Conservation (phyloP, 2,797 vertebrate genomes). For the Sebastes glaucus region DNA sequence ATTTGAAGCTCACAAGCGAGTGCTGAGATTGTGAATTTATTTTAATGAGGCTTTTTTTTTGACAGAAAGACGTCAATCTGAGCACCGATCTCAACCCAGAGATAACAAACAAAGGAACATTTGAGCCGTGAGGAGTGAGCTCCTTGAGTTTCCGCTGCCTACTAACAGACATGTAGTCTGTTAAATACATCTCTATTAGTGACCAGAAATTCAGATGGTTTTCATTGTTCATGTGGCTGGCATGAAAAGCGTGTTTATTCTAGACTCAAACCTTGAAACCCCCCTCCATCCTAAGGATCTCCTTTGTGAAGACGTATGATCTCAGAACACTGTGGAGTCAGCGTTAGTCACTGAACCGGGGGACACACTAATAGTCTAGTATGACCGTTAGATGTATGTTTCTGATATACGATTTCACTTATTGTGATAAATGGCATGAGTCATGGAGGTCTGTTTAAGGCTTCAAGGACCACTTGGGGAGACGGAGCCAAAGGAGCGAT, state of each 20-base stretch:
- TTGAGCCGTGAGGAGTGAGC: constrained; percentile 20
- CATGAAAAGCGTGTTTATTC: constrained; percentile 49
- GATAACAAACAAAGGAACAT: constrained; percentile 57
- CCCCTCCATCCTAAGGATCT: constrained; percentile 31
- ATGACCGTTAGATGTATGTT: constrained; percentile 21
- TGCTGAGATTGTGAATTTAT: constrained; percentile 40
- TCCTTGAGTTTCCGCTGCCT: constrained; percentile 42
- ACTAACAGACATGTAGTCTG: constrained; percentile 37
- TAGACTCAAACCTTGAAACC: constrained; percentile 33
- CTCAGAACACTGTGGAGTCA: constrained; percentile 54
- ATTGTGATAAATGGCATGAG: constrained; percentile 65
- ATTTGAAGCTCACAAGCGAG: constrained; percentile 22
- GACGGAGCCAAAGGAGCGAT: constrained; percentile 35
- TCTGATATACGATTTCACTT: constrained; percentile 44
- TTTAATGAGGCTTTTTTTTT: constrained; percentile 20
- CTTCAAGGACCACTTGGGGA: constrained; percentile 43
- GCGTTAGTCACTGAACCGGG: constrained; percentile 43
- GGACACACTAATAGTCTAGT: constrained; percentile 15
- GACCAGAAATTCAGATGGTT: constrained; percentile 41
- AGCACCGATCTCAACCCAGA: constrained; percentile 5
- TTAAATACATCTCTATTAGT: constrained; percentile 38
- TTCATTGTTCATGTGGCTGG: constrained; percentile 41
- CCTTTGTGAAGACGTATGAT: constrained; percentile 14
- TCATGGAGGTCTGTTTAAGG: constrained; percentile 54
- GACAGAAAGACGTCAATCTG: constrained; percentile 26